These are phyloP conservation scores for Chydorus sphaericus DNA, from an alignment of 2,888 invertebrate genomes.

Conservation along the genomic window DNA sequence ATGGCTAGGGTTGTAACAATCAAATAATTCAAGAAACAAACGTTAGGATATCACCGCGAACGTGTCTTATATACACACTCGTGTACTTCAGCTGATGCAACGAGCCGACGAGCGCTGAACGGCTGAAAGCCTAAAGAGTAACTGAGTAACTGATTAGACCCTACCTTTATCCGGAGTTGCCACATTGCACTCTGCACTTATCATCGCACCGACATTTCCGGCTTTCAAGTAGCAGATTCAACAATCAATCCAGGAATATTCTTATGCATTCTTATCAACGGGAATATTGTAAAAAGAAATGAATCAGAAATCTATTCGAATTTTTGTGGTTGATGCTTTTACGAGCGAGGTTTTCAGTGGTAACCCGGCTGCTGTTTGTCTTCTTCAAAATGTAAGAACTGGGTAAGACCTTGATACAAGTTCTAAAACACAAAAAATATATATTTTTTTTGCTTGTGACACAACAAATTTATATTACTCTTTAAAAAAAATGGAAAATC, in stretches of 20 bases:
- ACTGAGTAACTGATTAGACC: too few species aligned
- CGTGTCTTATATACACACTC: conserved; percentile 4
- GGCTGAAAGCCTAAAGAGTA: too few species aligned
- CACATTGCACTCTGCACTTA: too few species aligned
- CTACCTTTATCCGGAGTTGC: too few species aligned
- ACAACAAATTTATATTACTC: not conserved
- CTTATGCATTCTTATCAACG: too few species aligned
- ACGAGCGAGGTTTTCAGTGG: conserved; percentile 32
- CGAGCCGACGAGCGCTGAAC: too few species aligned
- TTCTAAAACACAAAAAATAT: not conserved
- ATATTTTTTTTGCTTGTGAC: not conserved
- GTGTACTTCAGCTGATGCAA: conserved; percentile 3
- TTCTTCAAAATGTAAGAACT: conserved; percentile 26
- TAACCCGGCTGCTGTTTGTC: conserved; percentile 39
- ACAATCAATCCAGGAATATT: too few species aligned
- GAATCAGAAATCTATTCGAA: not conserved
- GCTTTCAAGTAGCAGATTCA: too few species aligned
- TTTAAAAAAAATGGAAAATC: not conserved
- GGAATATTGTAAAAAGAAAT: too few species aligned
- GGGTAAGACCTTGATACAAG: too few species aligned
- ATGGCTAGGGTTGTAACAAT: conserved; percentile 23
- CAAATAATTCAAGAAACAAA: not conserved
- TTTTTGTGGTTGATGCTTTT: conserved; percentile 34
- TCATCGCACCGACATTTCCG: too few species aligned
- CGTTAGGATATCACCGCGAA: not conserved